phyloP scores from a whole-genome alignment of 2,888 invertebrate genomes.

The Hirtodrosophila cameraria region DNA sequence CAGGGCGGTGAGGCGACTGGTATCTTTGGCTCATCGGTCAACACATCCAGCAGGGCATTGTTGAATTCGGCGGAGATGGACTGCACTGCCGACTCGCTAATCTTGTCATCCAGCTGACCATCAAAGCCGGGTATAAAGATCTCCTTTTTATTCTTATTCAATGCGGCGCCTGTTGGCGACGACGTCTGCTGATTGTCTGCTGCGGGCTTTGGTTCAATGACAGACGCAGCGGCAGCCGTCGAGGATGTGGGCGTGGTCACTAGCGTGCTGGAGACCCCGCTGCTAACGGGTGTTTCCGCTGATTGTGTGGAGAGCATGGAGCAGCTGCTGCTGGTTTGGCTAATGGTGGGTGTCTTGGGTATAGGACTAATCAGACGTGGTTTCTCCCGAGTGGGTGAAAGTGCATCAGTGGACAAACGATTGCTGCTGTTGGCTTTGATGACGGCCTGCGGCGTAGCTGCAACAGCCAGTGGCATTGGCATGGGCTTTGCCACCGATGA shows the following conservation, averaged over 20 bases:
- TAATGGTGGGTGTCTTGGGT: conserved; percentile 85
- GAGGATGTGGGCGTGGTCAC: conserved; percentile 71
- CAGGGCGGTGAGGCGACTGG: conserved; percentile 83
- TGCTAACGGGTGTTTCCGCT: conserved; percentile 63
- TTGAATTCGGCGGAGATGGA: conserved; percentile 88
- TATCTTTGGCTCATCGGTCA: conserved; percentile 83
- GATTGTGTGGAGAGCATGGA: conserved; percentile 64
- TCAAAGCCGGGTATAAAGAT: conserved; percentile 89
- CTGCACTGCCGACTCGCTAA: conserved; percentile 92
- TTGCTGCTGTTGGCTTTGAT: conserved; percentile 25
- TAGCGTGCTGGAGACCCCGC: conserved; percentile 29
- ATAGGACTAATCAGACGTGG: conserved; percentile 85
- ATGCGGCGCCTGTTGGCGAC: conserved; percentile 48
- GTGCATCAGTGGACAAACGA: conserved; percentile 58
- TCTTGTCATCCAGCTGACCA: conserved; percentile 88
- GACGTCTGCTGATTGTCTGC: conserved; percentile 31
- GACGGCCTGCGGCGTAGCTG: conserved; percentile 19
- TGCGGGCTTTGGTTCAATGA: conserved; percentile 34
- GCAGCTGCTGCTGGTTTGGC: conserved; percentile 43
- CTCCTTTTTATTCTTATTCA: conserved; percentile 85
- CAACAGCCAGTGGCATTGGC: conserved; percentile 9
- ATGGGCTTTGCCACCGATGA: no score
- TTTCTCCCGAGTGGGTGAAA: conserved; percentile 81
- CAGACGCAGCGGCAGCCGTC: conserved; percentile 34
- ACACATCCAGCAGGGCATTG: conserved; percentile 82